Conservation (phyloP, 2,888 invertebrate species). For the Oxystoma pomonae region DNA sequence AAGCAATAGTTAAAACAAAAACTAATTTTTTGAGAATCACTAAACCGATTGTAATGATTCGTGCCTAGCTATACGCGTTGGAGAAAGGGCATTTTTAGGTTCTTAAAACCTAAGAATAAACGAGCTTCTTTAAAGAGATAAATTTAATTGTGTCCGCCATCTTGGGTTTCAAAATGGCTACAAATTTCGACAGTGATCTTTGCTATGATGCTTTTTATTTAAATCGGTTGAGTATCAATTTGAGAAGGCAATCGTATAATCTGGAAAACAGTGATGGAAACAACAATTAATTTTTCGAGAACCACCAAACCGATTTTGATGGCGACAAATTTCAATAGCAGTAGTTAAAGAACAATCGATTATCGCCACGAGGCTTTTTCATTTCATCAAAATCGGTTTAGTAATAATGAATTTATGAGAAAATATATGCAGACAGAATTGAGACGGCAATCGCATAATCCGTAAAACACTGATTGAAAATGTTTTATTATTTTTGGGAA, state of each 20-base stretch:
- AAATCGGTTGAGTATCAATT: background rate
- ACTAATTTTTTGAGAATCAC: background rate
- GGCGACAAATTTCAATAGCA: too few relatives aligned
- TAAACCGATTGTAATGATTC: background rate
- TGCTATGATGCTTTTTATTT: background rate
- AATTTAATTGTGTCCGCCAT: background rate
- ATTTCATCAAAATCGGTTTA: too few relatives aligned
- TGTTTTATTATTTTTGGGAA: too few relatives aligned
- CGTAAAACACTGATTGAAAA: too few relatives aligned
- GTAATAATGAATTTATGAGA: too few relatives aligned
- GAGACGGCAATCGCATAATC: too few relatives aligned
- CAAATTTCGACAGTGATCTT: background rate
- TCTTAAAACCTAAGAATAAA: background rate
- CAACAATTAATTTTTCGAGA: background rate
- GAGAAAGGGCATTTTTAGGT: background rate
- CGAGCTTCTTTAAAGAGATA: background rate
- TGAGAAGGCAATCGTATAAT: background rate
- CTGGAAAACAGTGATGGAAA: background rate
- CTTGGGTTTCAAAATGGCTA: background rate
- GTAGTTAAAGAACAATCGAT: too few relatives aligned
- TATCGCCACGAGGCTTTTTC: too few relatives aligned
- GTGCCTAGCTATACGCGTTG: background rate
- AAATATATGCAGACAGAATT: too few relatives aligned
- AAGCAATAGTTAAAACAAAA: background rate
- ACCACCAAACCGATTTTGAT: background rate